Conservation (phyloP, 2,797 vertebrate genomes). For the Onychomys torridus region DNA sequence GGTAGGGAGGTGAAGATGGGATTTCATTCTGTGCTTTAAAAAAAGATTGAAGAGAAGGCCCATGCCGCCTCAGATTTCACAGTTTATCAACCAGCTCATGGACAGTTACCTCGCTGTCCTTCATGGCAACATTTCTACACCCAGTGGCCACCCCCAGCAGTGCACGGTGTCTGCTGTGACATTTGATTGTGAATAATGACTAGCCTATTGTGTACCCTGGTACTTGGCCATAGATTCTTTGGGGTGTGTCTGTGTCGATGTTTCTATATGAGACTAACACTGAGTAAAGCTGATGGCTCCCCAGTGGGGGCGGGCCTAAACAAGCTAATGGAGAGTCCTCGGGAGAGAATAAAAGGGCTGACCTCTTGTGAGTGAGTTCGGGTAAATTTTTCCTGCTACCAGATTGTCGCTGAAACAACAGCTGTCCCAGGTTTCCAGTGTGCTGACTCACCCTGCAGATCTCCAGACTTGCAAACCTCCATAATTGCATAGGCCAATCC, state of each 20-base stretch:
- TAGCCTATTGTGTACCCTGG: neutral
- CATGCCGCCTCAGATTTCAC: neutral
- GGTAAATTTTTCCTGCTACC: neutral
- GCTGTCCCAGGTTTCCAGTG: neutral
- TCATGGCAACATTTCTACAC: neutral
- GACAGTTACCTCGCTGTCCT: neutral
- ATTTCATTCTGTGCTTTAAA: neutral
- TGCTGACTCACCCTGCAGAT: neutral
- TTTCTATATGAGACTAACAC: neutral
- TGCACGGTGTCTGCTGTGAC: neutral
- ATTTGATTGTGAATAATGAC: neutral
- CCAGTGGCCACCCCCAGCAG: neutral
- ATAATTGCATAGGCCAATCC: neutral
- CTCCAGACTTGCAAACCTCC: neutral
- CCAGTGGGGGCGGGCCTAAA: neutral
- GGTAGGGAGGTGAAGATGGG: neutral
- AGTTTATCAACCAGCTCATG: neutral
- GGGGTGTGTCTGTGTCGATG: neutral
- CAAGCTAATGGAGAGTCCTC: neutral
- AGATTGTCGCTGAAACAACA: neutral
- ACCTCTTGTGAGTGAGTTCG: no score
- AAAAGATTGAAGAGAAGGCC: neutral
- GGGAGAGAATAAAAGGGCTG: neutral
- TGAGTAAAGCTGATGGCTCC: neutral
- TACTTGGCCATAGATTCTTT: neutral